These are phyloP conservation scores for Drosophila sordidapex DNA, from an alignment of 2,888 invertebrate genomes.

Conservation along the genomic window DNA sequence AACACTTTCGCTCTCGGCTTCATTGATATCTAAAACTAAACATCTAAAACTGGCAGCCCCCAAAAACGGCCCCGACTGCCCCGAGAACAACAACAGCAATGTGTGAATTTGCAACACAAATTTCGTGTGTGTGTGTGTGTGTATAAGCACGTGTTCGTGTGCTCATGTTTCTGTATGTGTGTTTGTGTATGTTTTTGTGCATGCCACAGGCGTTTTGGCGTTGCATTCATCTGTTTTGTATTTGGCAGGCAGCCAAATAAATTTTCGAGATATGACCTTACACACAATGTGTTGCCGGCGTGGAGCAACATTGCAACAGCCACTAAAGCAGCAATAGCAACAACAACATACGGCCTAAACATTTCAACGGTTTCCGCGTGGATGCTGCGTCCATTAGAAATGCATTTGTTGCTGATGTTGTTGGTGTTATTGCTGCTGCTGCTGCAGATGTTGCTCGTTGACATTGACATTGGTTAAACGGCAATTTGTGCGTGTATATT, in stretches of 20 bases:
- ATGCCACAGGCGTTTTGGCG: conserved; percentile 62
- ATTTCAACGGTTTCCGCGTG: conserved; percentile 73
- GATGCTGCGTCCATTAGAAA: conserved; percentile 77
- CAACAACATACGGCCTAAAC: conserved; percentile 56
- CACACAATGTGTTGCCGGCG: conserved; percentile 59
- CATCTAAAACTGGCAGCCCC: conserved; percentile 74
- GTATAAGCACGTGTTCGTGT: conserved; percentile 29
- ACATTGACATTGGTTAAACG: conserved; percentile 78
- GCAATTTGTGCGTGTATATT: conserved; percentile 73
- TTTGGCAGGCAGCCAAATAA: conserved; percentile 78
- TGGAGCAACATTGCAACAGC: conserved; percentile 38
- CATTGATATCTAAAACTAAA: conserved; percentile 78
- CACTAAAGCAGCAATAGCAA: conserved; percentile 10
- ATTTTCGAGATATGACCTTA: conserved; percentile 78
- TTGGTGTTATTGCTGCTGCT: conserved; percentile 38
- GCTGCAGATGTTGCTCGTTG: conserved; percentile 67
- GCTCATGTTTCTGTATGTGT: background rate
- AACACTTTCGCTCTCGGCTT: conserved; percentile 77
- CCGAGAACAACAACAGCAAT: conserved; percentile 30
- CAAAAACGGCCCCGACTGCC: conserved; percentile 47
- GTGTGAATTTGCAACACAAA: conserved; percentile 58
- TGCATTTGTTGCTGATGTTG: conserved; percentile 59
- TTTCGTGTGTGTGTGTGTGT: conserved; percentile 8
- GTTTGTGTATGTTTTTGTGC: conserved; percentile 23
- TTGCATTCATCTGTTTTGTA: conserved; percentile 69